Conservation (phyloP, 1,140 invertebrate genomes). For the Pseudoatta argentina region DNA sequence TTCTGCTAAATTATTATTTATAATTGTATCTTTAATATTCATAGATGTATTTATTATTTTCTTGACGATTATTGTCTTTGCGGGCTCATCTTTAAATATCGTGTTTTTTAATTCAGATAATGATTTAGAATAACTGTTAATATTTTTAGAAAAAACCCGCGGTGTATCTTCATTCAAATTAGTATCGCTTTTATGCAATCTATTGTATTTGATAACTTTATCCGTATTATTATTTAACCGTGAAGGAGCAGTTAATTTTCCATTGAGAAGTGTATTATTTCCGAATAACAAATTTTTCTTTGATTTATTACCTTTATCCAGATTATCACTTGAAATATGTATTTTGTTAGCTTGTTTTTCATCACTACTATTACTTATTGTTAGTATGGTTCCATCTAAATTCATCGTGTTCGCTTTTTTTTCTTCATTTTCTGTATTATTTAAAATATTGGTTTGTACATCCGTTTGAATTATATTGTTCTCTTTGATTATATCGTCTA, state of each 20-base stretch:
- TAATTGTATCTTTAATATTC: slow-evolving; percentile 38
- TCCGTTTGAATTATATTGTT: neutral
- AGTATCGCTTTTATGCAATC: slow-evolving; percentile 41
- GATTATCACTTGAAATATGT: neutral
- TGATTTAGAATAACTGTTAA: slow-evolving; percentile 42
- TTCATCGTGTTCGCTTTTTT: neutral
- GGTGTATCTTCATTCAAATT: slow-evolving; percentile 23
- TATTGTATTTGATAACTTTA: slow-evolving; percentile 9
- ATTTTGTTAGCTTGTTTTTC: neutral
- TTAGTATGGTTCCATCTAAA: neutral
- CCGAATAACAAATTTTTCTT: neutral
- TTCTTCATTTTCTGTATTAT: neutral
- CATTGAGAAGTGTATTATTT: neutral
- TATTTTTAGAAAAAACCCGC: neutral
- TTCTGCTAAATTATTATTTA: neutral
- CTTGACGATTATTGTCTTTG: slow-evolving; percentile 72
- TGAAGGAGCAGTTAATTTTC: neutral
- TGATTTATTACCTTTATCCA: slow-evolving; percentile 5
- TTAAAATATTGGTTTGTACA: neutral
- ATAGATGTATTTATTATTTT: slow-evolving; percentile 61
- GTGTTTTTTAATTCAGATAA: slow-evolving; percentile 40
- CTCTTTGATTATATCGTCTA: neutral
- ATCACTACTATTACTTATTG: neutral
- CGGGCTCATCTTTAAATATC: neutral
- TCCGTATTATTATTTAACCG: neutral